These are phyloP conservation scores for Drosophila pseudoananassae DNA, from an alignment of 1,140 invertebrate species.

Conservation along the genomic window DNA sequence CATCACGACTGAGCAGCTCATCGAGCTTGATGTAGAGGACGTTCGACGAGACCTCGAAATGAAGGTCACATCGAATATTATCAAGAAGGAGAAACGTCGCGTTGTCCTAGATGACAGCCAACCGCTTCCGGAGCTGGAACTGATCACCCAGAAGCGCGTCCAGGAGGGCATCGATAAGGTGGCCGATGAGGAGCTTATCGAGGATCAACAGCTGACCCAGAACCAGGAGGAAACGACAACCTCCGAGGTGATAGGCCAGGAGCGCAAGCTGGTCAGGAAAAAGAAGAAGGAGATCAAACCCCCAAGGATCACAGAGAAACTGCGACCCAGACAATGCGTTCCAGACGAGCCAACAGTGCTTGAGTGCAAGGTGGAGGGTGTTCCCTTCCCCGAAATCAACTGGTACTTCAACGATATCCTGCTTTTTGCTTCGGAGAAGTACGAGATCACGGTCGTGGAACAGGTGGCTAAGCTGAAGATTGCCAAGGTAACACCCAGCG, in stretches of 20 bases:
- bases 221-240: slow-evolving; percentile 84
- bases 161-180: slow-evolving; percentile 84
- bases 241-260: slow-evolving; percentile 77
- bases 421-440: slow-evolving; percentile 89
- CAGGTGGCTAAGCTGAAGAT: slow-evolving; percentile 89
- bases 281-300: slow-evolving; percentile 87
- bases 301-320: slow-evolving; percentile 89
- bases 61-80: slow-evolving; percentile 85
- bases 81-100: slow-evolving; percentile 79
- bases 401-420: slow-evolving; percentile 96
- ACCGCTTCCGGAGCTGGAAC: slow-evolving; percentile 86
- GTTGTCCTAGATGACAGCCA: slow-evolving; percentile 84
- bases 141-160: slow-evolving; percentile 84
- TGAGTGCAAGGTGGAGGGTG: slow-evolving; percentile 89
- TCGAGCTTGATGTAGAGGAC: slow-evolving; percentile 82
- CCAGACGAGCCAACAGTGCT: slow-evolving; percentile 87
- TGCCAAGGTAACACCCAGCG: slow-evolving; percentile 89
- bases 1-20: slow-evolving; percentile 79
- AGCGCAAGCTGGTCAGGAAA: slow-evolving; percentile 84
- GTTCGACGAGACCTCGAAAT: slow-evolving; percentile 85
- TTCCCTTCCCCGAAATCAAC: slow-evolving; percentile 89
- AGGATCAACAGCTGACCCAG: slow-evolving; percentile 82
- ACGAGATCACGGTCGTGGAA: slow-evolving; percentile 87
- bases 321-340: slow-evolving; percentile 88
- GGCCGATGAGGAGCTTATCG: slow-evolving; percentile 84